These are phyloP conservation scores for Sinosuthora webbiana DNA, from an alignment of 2,113 vertebrate genomes.

Conservation along the genomic window DNA sequence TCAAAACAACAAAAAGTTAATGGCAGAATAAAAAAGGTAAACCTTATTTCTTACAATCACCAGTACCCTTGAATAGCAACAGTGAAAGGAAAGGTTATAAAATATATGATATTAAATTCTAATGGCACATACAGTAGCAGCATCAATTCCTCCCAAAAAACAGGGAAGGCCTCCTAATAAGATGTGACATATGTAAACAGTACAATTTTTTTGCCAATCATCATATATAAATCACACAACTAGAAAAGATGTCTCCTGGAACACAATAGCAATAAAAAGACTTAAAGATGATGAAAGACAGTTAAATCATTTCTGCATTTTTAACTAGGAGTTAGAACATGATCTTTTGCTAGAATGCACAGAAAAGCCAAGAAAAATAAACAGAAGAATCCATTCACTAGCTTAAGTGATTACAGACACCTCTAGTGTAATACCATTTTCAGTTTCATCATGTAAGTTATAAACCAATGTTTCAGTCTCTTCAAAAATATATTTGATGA, in stretches of 20 bases:
- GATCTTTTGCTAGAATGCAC: background rate
- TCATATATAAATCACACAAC: background rate
- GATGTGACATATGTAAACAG: background rate
- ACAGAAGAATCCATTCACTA: background rate
- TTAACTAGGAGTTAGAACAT: background rate
- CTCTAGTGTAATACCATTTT: background rate
- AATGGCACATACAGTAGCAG: background rate
- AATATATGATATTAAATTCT: background rate
- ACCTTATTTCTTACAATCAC: background rate
- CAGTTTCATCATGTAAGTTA: background rate
- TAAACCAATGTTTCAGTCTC: background rate
- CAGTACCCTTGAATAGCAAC: background rate
- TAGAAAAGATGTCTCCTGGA: background rate
- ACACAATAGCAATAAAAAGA: background rate
- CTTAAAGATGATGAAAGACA: background rate
- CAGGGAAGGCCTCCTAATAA: background rate
- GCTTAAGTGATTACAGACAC: background rate
- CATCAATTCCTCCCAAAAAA: background rate
- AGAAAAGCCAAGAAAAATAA: background rate
- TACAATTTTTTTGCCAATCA: background rate
- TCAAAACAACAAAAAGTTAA: background rate
- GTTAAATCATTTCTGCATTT: background rate
- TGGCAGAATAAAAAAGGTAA: background rate
- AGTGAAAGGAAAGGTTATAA: background rate
- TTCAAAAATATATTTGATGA: background rate